A percentile compares a stretch with the other conserved stretches of the same genome.
Conservation (phyloP, 2,113 vertebrate species). For the Archocentrus centrarchus region DNA sequence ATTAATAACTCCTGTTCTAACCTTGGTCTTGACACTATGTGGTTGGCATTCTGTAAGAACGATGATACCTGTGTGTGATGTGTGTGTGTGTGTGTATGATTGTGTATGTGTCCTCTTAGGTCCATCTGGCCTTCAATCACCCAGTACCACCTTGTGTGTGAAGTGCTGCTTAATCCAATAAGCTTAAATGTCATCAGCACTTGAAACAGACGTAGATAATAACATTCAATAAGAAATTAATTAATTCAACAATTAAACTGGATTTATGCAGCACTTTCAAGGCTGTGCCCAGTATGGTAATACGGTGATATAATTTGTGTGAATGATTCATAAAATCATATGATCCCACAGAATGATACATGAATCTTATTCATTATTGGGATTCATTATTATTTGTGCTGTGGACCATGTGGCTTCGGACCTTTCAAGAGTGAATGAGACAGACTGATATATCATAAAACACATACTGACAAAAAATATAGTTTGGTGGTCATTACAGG, state of each 20-base stretch:
- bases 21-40: not conserved
- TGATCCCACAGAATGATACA: slow-evolving; percentile 15
- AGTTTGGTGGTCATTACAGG: not conserved
- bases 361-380: slow-evolving; percentile 20
- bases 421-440: not conserved
- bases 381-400: slow-evolving; percentile 30
- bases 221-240: slow-evolving; percentile 29
- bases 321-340: slow-evolving; percentile 43
- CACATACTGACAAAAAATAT: not conserved
- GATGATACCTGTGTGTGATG: too few relatives aligned
- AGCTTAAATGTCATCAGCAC: slow-evolving; percentile 61
- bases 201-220: slow-evolving; percentile 44
- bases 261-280: slow-evolving; percentile 51
- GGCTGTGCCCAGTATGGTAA: slow-evolving; percentile 21
- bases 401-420: not conserved
- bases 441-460: slow-evolving; percentile 4
- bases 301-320: slow-evolving; percentile 19
- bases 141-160: slow-evolving; percentile 18
- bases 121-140: slow-evolving; percentile 36
- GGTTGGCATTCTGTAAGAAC: slow-evolving; percentile 6
- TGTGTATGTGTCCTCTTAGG: not conserved
- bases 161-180: slow-evolving; percentile 44
- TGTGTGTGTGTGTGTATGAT: not conserved
- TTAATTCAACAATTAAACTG: slow-evolving; percentile 38
- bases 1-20: not conserved